Evolutionary conservation across 2,113 vertebrate genomes (phyloP), one percentile per base, ranked within the genome.

Genomic region (Sapajus apella): DNA sequence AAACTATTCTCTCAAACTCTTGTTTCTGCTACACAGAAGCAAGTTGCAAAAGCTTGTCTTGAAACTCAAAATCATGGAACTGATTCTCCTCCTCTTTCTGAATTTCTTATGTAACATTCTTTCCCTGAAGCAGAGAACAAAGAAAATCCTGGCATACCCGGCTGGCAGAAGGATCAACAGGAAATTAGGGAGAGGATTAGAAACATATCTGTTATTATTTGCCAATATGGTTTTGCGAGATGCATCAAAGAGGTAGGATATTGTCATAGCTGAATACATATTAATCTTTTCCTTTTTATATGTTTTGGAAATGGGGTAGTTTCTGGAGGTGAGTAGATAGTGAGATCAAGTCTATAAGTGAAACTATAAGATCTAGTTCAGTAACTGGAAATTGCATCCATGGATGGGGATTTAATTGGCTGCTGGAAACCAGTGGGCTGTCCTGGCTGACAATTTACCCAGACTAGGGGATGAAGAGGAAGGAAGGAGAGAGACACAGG

Each of bases 11-110:
- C 45, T 96, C 32, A 32, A 32, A 45, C 17, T 81, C 55, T 84
- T 16, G 0, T 88, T 61, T 86, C 45, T 93, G 50, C 35, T 23
- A 18, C 1, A 14, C 66, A 18, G 61, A 64, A 64, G 27, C 61
- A 32, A 81, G 50, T 72, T 92, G 92, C 17, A 66, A 75, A 90
- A 97, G 43, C 43, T 87, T 17, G 30, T 52, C 47, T 77, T 68
- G n/a, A 43, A 94, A 58, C 14, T 85, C 35, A 35, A 52, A 76
- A 73, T 58, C n/a, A 37, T 32, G 72, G n/a, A 35, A 90, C 27
- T 13, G 14, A 14, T 56, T 52, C 72, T 85, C 87, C 8, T 76
- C 23, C 8, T 1, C 3, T 40, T 72, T 14, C 37, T 70, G 32
- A 35, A 70, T 83, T 66, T 90, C 70, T 25, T 32, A 66, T 91